These are phyloP conservation scores for Poeciliopsis occidentalis DNA, from an alignment of 2,113 vertebrate species.

Conservation along the genomic window DNA sequence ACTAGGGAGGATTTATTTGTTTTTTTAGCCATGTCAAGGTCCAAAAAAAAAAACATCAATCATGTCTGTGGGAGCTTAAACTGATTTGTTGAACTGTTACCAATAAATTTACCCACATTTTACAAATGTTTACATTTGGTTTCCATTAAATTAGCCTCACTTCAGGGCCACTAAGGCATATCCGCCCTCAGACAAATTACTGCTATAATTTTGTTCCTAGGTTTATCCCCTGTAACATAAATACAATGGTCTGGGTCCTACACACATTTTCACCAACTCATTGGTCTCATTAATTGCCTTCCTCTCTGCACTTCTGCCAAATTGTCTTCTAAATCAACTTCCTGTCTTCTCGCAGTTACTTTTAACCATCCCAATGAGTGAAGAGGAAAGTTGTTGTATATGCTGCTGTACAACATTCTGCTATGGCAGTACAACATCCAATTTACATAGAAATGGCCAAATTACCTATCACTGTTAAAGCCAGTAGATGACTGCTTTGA, in stretches of 20 bases:
- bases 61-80: constrained; percentile 10
- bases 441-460: constrained; percentile 80
- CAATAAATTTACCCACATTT: no score
- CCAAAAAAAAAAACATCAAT: not conserved
- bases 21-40: no score
- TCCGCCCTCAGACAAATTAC: no score
- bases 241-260: constrained; percentile 24
- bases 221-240: not conserved
- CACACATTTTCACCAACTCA: constrained; percentile 34
- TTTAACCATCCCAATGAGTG: constrained; percentile 60
- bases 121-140: no score
- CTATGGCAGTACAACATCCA: constrained; percentile 54
- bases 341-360: constrained; percentile 49
- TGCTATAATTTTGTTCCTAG: no score
- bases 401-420: constrained; percentile 43
- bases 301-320: constrained; percentile 20
- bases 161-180: no score
- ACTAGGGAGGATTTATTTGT: no score
- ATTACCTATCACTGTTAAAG: constrained; percentile 61
- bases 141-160: no score
- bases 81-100: not conserved
- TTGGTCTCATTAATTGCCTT: constrained; percentile 11
- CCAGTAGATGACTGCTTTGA: constrained; percentile 47
- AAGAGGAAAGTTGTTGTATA: constrained; percentile 46
- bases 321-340: constrained; percentile 54